A percentile compares a stretch with the other conserved stretches of the same genome.
Evolutionary conservation across 1,140 invertebrate species (phyloP).

Genomic region (Drepana arcuata): DNA sequence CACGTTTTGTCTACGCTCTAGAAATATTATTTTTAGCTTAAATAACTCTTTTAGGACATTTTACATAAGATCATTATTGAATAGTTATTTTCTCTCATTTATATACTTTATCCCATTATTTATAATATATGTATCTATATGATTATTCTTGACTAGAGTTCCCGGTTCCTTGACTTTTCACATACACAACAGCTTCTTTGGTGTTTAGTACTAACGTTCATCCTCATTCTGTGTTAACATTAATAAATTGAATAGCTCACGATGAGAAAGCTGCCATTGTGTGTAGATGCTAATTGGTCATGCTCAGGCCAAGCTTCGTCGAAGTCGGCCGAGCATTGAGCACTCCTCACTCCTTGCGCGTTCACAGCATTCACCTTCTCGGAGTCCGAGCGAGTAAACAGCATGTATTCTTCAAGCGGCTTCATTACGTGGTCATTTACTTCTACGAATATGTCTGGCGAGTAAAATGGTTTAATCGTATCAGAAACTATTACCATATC

Average conservation of each 20-base stretch:
- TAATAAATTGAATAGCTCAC: constrained; percentile 35
- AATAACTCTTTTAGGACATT: too few species aligned
- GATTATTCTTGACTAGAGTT: too few species aligned
- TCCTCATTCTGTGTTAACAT: too few species aligned
- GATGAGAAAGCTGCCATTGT: constrained; percentile 62
- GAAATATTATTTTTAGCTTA: constrained; percentile 8
- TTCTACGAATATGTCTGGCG: constrained; percentile 83
- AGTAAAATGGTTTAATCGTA: too few species aligned
- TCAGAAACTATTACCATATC: too few species aligned
- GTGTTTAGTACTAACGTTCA: too few species aligned
- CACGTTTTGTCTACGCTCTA: constrained; percentile 83
- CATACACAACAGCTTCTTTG: too few species aligned
- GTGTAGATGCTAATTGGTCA: constrained; percentile 38
- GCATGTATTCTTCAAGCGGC: constrained; percentile 90
- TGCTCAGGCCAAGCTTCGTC: constrained; percentile 68
- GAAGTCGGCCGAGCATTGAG: constrained; percentile 84
- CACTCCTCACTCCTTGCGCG: constrained; percentile 85
- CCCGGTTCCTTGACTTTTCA: too few species aligned
- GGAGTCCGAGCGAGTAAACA: constrained; percentile 84
- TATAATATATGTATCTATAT: too few species aligned
- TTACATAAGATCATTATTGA: too few species aligned
- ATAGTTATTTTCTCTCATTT: too few species aligned
- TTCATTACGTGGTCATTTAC: constrained; percentile 86
- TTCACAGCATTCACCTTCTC: constrained; percentile 87
- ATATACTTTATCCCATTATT: too few species aligned